Conservation (phyloP, 2,113 vertebrate genomes). For the Callaeas wilsoni region DNA sequence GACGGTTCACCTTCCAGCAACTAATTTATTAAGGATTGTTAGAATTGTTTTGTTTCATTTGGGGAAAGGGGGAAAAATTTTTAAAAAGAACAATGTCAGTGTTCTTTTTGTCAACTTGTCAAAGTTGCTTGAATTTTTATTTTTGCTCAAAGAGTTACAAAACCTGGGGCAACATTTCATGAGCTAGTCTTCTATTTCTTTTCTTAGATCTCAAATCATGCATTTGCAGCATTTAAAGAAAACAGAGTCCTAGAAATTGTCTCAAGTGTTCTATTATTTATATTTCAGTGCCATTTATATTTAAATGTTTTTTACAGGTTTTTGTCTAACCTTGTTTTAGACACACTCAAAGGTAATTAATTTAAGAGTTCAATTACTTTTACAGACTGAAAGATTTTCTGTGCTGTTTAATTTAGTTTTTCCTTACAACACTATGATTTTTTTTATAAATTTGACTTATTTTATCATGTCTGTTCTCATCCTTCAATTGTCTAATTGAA, state of each 20-base stretch:
- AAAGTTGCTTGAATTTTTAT: not conserved
- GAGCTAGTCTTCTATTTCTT: not conserved
- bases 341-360: not conserved
- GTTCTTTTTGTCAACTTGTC: too few species aligned
- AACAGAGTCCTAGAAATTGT: not conserved
- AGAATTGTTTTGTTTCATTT: not conserved
- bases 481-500: not conserved
- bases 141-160: not conserved
- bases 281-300: not conserved
- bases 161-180: not conserved
- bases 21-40: not conserved
- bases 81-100: not conserved
- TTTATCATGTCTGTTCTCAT: not conserved
- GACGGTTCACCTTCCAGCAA: not conserved
- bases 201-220: not conserved
- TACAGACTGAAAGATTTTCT: not conserved
- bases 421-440: not conserved
- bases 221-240: not conserved
- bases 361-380: not conserved
- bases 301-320: not conserved
- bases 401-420: not conserved
- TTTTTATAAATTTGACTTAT: not conserved
- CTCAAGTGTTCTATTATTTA: not conserved
- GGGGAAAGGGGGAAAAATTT: rapidly evolving
- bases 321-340: not conserved